Conservation (phyloP, 64 coral and sea anemone genomes). For the Acropora tenuis region DNA sequence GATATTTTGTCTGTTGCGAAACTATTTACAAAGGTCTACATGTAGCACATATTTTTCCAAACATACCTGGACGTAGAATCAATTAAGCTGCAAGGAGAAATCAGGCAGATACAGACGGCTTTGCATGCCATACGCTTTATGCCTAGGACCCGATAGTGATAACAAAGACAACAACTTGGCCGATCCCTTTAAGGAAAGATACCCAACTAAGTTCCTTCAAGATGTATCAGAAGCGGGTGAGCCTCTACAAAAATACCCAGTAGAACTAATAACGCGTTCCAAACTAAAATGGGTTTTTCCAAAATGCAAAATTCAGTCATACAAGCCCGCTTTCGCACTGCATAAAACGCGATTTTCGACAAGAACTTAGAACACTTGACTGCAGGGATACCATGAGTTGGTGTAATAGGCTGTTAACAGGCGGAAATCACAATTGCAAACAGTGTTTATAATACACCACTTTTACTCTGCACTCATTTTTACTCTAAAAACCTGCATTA, state of each 20-base stretch:
- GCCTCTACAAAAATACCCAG: not conserved
- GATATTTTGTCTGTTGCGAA: no score
- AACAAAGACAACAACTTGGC: no score
- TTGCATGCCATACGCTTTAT: no score
- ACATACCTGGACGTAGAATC: no score
- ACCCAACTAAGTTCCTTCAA: no score
- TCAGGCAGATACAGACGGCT: no score
- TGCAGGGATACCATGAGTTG: not conserved
- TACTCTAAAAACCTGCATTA: not conserved
- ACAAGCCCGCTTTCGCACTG: not conserved
- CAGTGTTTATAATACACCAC: not conserved
- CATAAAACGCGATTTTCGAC: not conserved
- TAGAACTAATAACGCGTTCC: not conserved
- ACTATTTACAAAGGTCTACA: no score
- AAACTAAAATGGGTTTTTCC: conserved; percentile 6
- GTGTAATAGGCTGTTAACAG: not conserved
- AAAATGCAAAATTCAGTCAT: not conserved
- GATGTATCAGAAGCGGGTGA: no score
- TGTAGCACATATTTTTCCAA: no score
- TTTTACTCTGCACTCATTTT: not conserved
- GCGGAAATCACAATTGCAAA: not conserved
- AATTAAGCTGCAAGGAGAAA: no score
- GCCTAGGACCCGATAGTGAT: no score
- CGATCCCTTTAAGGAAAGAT: no score
- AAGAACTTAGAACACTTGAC: not conserved